A percentile compares a stretch with the other conserved stretches of the same genome.
phyloP scores from a whole-genome alignment of 2,113 vertebrate species.

The Larimichthys polyactis region DNA sequence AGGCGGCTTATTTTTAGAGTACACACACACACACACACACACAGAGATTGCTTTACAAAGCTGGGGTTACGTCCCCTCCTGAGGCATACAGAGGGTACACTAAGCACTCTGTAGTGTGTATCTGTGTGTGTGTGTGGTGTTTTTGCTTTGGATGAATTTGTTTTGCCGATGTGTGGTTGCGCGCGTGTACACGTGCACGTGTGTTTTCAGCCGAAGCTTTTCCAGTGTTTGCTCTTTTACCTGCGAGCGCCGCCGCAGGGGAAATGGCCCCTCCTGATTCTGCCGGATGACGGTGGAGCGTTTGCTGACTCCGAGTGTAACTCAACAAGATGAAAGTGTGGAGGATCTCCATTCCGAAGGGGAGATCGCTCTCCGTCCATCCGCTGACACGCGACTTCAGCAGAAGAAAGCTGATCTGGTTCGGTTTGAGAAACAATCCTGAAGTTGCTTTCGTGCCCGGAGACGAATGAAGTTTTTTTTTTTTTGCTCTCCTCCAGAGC shows the following conservation, averaged over 20 bases:
- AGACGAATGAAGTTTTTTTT: conserved; percentile 34
- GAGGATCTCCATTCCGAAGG: background rate
- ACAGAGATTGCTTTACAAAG: conserved; percentile 49
- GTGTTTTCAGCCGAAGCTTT: background rate
- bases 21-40: conserved; percentile 20
- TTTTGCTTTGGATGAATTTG: background rate
- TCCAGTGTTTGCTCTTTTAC: too few relatives aligned
- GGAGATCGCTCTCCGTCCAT: too few relatives aligned
- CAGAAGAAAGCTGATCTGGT: conserved; percentile 9
- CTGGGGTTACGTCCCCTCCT: conserved; percentile 8
- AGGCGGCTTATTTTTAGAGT: conserved; percentile 67
- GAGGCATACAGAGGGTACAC: conserved; percentile 27
- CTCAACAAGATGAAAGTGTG: background rate
- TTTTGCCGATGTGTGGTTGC: background rate
- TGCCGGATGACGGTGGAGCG: background rate
- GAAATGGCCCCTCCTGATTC: background rate
- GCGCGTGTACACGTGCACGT: background rate
- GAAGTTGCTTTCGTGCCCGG: conserved; percentile 1
- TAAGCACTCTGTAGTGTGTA: background rate
- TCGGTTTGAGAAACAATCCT: conserved; percentile 11
- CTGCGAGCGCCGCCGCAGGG: background rate
- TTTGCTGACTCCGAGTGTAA: background rate
- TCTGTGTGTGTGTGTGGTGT: background rate
- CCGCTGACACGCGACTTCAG: background rate
- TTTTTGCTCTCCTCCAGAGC: background rate